phyloP scores from a whole-genome alignment of 2,797 vertebrate genomes.

The Eulemur albifrons region DNA sequence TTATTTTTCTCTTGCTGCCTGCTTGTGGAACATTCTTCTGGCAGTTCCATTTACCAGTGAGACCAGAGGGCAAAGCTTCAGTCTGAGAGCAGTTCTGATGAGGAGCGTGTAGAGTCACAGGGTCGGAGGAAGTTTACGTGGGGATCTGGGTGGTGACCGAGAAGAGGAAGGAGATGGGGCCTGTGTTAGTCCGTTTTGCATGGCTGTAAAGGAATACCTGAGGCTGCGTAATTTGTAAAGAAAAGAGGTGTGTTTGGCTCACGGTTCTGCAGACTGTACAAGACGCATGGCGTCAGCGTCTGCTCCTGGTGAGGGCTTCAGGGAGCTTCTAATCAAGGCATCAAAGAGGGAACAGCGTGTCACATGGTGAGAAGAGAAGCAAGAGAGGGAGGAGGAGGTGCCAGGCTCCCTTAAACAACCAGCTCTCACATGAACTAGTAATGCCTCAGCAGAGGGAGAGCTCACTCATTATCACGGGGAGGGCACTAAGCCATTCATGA shows the following conservation, averaged over 20 bases:
- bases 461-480: neutral
- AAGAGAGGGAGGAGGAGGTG: neutral
- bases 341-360: neutral
- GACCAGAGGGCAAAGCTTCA: neutral
- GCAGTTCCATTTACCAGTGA: neutral
- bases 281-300: neutral
- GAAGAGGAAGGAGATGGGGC: neutral
- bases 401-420: neutral
- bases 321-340: neutral
- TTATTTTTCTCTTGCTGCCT: neutral
- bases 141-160: neutral
- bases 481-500: neutral
- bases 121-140: neutral
- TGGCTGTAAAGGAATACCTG: neutral
- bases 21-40: neutral
- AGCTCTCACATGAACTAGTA: neutral
- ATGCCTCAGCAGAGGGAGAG: neutral
- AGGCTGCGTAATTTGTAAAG: neutral
- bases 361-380: neutral
- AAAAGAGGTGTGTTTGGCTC: neutral
- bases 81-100: neutral
- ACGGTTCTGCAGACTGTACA: neutral
- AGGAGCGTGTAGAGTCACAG: neutral
- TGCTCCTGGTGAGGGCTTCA: neutral
- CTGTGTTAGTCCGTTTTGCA: neutral